Conservation (phyloP, 2,797 vertebrate genomes). For the Octomys mimax region DNA sequence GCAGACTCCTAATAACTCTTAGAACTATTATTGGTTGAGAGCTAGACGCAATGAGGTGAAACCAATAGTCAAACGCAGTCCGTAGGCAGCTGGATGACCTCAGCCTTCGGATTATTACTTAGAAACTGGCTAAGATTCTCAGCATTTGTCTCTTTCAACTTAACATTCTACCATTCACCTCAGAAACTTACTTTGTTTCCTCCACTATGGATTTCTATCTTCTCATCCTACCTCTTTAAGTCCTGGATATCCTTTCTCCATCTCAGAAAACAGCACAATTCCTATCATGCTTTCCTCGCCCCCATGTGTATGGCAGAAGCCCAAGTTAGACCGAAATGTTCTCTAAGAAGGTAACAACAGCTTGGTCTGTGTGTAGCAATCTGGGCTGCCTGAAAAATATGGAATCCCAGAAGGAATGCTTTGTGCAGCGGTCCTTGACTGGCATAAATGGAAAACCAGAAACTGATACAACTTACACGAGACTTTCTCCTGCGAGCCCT, state of each 20-base stretch:
- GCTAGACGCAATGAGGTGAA: not conserved
- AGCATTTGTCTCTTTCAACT: not conserved
- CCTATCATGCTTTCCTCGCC: not conserved
- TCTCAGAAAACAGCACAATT: not conserved
- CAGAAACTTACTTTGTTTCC: not conserved
- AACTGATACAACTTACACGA: not conserved
- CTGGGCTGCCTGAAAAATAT: not conserved
- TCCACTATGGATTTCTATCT: not conserved
- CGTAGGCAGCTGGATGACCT: not conserved
- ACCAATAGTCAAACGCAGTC: not conserved
- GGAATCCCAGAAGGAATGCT: not conserved
- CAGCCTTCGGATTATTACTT: not conserved
- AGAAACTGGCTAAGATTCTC: not conserved
- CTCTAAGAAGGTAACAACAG: not conserved
- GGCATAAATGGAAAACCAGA: not conserved
- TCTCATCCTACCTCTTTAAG: slow-evolving; percentile 28
- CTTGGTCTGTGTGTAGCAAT: not conserved
- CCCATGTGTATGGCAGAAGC: too few relatives aligned
- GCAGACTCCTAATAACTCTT: not conserved
- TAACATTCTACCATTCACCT: not conserved
- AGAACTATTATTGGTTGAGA: not conserved
- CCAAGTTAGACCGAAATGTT: not conserved
- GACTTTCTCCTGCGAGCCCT: not conserved
- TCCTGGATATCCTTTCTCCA: not conserved
- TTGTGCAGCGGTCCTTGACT: not conserved